Base-by-base conservation (phyloP, 2,113 vertebrate species). In the Genyomyrus donnyi region DNA sequence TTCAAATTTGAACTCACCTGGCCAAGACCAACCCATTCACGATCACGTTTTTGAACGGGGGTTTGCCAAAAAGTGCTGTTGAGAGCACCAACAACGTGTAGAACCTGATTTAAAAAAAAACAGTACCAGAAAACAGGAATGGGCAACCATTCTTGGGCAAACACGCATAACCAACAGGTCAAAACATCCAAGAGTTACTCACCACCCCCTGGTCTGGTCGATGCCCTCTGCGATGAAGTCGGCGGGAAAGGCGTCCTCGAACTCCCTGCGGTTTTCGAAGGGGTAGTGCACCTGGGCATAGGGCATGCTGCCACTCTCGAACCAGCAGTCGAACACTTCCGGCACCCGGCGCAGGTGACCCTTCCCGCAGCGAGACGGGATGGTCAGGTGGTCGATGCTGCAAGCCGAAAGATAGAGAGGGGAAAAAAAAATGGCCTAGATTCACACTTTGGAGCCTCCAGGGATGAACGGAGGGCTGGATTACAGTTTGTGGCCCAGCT, bases 321-420 rank as follows among this genome's bases (percentile, higher is more conserved):
- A 99, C 98, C 98, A 99, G 94, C 98, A 99, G 94, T 99, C 98
- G 5, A 99, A 99, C 58, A 99, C 98, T 91, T 99, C 98, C 0
- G 95, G 92, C 89, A 99, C 88, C 3, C 98, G 96, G 45, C 70
- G 96, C 92, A 99, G 94, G 0, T 48, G 35, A 0, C 97, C 97
- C 91, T 98, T 98, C 50, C 98, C 98, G 17, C 96, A 91, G 80
- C 95, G 95, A 0, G 98, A 99, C 0, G 98, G 98, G 88, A 99
- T 96, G 0, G 94, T 96, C 90, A 99, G 92, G 19, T 90, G 88
- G 92, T 99, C 98, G 0, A 99, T 94, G 91, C 98, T 99, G 88
- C 0, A 85, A 49, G 91, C 62, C 53, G 62, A 88, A 88, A 91
- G 9, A 89, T 7, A 1, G 9, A 31, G 90, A 5, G 86, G 35